Base-by-base conservation (phyloP, 2,113 vertebrate species). In the Orcinus orca region DNA sequence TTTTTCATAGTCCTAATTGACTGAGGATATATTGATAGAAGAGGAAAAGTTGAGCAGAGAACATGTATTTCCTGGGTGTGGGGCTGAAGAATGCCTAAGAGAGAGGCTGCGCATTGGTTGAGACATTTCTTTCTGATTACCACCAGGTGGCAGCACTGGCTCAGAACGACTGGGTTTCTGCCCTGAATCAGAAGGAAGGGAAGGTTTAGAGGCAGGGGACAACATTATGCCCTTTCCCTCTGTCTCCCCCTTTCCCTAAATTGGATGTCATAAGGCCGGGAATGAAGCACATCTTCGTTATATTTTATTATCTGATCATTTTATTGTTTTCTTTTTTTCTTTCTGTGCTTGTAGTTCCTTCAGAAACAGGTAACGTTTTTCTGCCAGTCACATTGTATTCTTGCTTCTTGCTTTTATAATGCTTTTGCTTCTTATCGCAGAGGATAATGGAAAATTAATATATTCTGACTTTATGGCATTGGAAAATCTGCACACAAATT, bases 361-460 rank as follows among this genome's bases (percentile, higher is more conserved):
- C 98, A 98, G 97, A 98, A 97, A 97, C 98, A 98, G 97, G 97
- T 98, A 98, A 98, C 95, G 97, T 97, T 95, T 94, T 93, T 96
- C 96, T 98, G 77, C 96, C 96, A 88, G 93, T 93, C 88, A 18
- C 44, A 15, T 88, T 50, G 15, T 76, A 83, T 97, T 96, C 96
- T 92, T 98, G 97, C 97, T 95, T 97, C 94, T 97, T 98, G 97
- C 85, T 95, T 36, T 97, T 96, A 87, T 92, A 96, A 91, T 97
- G 94, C 83, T 97, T 97, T 93, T 97, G 65, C 97, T 90, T 93
- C 62, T 92, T 73, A 73, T 58, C 71, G 53, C 96, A 89, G 86
- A 96, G 17, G 60, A 26, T 93, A 97, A 86, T 90, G 33, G 85
- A 92, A 97, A 87, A 74, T 93, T 92, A 96, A 71, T 95, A 68